Base-by-base conservation (phyloP, 2,797 vertebrate genomes). In the Pelobates cultripes region DNA sequence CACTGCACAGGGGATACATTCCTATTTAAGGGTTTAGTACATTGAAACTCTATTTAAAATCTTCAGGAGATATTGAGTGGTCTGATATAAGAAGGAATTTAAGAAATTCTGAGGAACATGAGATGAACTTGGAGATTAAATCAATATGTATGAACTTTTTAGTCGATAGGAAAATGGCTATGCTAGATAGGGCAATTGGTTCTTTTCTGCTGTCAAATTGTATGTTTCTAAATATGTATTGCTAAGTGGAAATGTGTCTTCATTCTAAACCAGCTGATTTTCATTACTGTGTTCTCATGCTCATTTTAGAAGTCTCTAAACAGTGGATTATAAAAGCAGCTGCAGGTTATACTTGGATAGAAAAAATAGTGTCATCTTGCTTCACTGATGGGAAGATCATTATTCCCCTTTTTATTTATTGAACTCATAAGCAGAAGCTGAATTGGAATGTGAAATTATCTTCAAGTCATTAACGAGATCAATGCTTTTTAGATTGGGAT, bases 401-500 rank as follows among this genome's bases (percentile, higher is more conserved):
- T 82, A 82, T 77, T 66, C 42, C 47, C 75, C 75, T 77, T 77
- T 71, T 82, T 77, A 73, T 77, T 82, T 82, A 82, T 82, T 82
- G 80, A 82, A 82, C 75, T 82, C 70, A 82, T 82, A 82, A 77
- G 75, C 80, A 77, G 66, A 77, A 73, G 44, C 80, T 69, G 75
- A 77, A 82, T 70, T 77, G 75, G 61, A 82, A 82, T 82, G 80
- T 82, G 70, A 82, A 77, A 82, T 82, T 68, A 77, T 82, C 80
- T 82, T 61, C 80, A 77, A 73, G 80, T 77, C 80, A 77, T 82
- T 82, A 78, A 75, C 77, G 17, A 67, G 75, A 78, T 82, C 80
- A 73, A 82, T 82, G 73, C 80, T 82, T 82, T 72, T 73, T 77
- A 82, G 80, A 82, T 82, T 82, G 80, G 75, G 80, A 77, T 77